Conservation (phyloP, 2,888 invertebrate species). For the Ophion costatus region DNA sequence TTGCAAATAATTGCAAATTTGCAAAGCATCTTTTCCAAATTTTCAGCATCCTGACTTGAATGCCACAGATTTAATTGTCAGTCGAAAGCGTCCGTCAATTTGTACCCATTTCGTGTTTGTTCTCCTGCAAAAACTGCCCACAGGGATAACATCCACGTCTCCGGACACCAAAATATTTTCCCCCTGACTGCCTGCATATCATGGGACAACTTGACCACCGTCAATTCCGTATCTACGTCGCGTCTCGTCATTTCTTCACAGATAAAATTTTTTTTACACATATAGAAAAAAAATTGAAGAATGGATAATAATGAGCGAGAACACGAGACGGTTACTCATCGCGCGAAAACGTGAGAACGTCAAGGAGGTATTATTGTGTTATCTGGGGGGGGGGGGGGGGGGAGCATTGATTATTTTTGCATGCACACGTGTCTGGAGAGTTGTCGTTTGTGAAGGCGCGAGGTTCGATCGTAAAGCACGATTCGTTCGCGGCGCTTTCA, state of each 20-base stretch:
- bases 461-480: constrained; percentile 64
- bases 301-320: constrained; percentile 2
- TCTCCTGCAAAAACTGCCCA: not conserved
- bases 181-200: not conserved
- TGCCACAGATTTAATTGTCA: not conserved
- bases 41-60: not conserved
- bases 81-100: not conserved
- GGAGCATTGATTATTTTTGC: constrained; percentile 40
- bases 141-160: not conserved
- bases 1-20: too few species aligned
- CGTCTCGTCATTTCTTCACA: constrained; percentile 34
- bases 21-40: not conserved
- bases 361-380: constrained; percentile 24
- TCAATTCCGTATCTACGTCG: not conserved
- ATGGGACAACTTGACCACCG: not conserved
- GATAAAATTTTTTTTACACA: not conserved
- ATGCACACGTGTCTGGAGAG: constrained; percentile 31
- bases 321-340: constrained; percentile 37
- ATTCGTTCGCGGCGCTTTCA: constrained; percentile 60
- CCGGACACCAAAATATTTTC: not conserved
- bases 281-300: not conserved
- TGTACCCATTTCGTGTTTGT: not conserved
- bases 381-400: constrained; percentile 4
- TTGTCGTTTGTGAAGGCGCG: constrained; percentile 24
- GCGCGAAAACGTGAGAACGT: constrained; percentile 52